Evolutionary conservation across 2,797 vertebrate genomes (phyloP), one percentile per base, ranked within the genome.

Genomic region (Gadopsis bispinosus): DNA sequence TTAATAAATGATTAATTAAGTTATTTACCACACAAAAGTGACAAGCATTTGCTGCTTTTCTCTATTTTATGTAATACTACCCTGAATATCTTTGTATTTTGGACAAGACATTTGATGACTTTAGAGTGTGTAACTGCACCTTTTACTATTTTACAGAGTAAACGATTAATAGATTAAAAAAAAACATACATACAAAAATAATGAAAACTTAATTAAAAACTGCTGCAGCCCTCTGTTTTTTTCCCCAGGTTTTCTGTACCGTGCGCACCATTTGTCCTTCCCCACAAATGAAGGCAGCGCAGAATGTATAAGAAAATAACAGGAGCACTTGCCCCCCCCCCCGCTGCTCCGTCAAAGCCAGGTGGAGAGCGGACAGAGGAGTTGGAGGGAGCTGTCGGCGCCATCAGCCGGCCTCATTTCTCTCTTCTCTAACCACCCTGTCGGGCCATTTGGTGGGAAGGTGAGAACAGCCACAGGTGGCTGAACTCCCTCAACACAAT

Each of bases 381-480:
- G 64, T 47, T 39, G 55, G 55, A 26, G 48, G 26, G 62, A 22
- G 33, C 39, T 37, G 33, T 19, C 50, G 29, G 51, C 60, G 47
- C 64, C 0, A 3, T 20, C 20, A 13, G 51, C 53, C 22, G 12
- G 56, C 47, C 61, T 19, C 48, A 1, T 29, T 53, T 4, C 39
- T 56, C 58, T 69, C 59, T 14, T 37, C 66, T 77, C 66, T 6
- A n/a, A 55, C 11, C 51, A 6, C 41, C 16, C 59, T 35, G 69
- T 74, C 68, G 7, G 65, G 20, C 68, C 75, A 47, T 76, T 86
- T 83, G 85, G 50, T 69, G 75, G 19, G 48, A 73, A 77, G 73
- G 79, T 85, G 80, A 85, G 60, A 71, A 67, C 29, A 69, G 60
- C 31, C 68, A 69, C 85, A 79, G 78, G 81, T 87, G 84, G 47